Evolutionary conservation across 2,797 vertebrate species (phyloP), one percentile per base, ranked within the genome.

Genomic region (Pipistrellus nathusii): DNA sequence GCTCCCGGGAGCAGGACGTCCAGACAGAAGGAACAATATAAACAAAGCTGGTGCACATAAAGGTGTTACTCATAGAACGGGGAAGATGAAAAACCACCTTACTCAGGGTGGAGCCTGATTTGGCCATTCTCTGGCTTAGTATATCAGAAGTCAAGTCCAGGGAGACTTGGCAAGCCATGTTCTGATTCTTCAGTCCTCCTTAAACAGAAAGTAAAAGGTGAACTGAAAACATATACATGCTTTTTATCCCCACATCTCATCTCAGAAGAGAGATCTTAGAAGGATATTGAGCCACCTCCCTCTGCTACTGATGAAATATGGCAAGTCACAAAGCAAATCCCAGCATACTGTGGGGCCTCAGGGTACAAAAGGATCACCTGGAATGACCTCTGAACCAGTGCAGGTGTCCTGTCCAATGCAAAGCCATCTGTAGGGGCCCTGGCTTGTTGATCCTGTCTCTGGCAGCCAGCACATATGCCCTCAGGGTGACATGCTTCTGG

Each of bases 321-420:
- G 32, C 27, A 86, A 86, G 18, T 76, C 72, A 84, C 78, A 90
- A n/a, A 88, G 57, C 27, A 83, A 92, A 69, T 41, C 25, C 62
- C 38, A 82, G 62, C 27, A n/a, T 30, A 64, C 3, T 17, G 11
- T 11, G 53, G 71, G n/a, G n/a, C n/a, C n/a, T n/a, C n/a, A n/a
- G n/a, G 46, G 25, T 84, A 25, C 66, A 83, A 57, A 90, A 8
- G 18, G 32, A 25, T 55, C n/a, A 68, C 62, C 12, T n/a, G 8
- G 25, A 77, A 85, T 12, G 9, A 4, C 32, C 18, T 62, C 18
- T 44, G 71, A 62, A 23, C 51, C 55, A 64, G 21, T 17, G 8
- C 21, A 64, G 73, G 23, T 13, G 18, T 30, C 18, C 27, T 27
- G 30, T 30, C 2, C 1, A 85, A 21, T 41, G n/a, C 64, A 95